A percentile compares a stretch with the other conserved stretches of the same genome.
phyloP scores from a whole-genome alignment of 2,888 invertebrate species.

The Axea sp. region DNA sequence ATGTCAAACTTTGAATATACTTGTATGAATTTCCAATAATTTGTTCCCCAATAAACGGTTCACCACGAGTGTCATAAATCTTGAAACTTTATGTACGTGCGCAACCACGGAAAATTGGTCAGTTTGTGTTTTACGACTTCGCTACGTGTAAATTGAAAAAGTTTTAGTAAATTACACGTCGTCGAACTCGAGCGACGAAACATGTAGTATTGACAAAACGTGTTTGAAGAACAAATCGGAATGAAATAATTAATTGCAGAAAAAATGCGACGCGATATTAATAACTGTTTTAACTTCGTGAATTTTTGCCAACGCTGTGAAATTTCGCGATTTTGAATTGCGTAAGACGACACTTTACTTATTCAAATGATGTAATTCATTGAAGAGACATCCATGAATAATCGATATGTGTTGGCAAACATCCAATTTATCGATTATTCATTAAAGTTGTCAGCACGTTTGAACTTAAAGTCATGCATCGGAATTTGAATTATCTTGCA shows the following conservation, averaged over 20 bases:
- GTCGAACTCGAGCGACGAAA: constrained; percentile 10
- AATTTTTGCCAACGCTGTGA: too few relatives aligned
- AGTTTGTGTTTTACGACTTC: constrained; percentile 30
- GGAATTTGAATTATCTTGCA: constrained; percentile 31
- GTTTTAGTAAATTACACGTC: constrained; percentile 40
- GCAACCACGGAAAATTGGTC: constrained; percentile 31
- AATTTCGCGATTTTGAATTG: neutral
- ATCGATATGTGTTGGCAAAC: constrained; percentile 48
- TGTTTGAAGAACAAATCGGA: constrained; percentile 7
- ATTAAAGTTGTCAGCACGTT: constrained; percentile 44
- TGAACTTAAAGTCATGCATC: constrained; percentile 32
- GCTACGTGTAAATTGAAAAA: constrained; percentile 45
- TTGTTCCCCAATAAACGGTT: constrained; percentile 41
- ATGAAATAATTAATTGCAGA: constrained; percentile 19
- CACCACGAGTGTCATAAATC: constrained; percentile 31
- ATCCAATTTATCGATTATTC: constrained; percentile 56
- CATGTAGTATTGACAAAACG: constrained; percentile 21
- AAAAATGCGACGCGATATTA: too few relatives aligned
- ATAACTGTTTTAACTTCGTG: too few relatives aligned
- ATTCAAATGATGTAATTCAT: constrained; percentile 31
- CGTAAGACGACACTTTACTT: constrained; percentile 19
- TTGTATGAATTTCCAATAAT: constrained; percentile 24
- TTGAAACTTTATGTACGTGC: constrained; percentile 36
- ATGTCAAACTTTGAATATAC: constrained; percentile 9
- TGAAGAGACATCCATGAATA: constrained; percentile 18